phyloP scores from a whole-genome alignment of 2,113 vertebrate genomes.

The Macrotus californicus region DNA sequence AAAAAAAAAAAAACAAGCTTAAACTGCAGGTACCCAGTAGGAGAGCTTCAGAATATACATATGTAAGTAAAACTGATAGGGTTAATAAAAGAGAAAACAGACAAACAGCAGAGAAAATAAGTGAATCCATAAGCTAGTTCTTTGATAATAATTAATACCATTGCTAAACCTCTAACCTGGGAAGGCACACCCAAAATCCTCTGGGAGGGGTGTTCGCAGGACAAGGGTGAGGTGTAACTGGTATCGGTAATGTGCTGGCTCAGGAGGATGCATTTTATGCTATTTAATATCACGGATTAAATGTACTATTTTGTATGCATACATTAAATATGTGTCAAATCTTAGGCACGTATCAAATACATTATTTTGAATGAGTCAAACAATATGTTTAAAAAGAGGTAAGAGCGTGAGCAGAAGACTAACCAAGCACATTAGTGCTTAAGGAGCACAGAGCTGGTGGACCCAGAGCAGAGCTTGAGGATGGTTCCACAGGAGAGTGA shows the following conservation, averaged over 20 bases:
- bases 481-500: fast-evolving
- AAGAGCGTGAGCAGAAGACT: background rate
- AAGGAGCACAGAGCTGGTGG: fast-evolving
- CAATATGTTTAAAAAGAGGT: background rate
- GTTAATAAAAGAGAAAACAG: background rate
- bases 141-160: background rate
- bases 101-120: background rate
- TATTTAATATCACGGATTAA: background rate
- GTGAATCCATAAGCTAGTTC: background rate
- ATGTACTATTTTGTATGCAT: background rate
- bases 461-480: fast-evolving
- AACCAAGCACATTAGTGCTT: fast-evolving
- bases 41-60: background rate
- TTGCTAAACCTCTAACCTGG: background rate
- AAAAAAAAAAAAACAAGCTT: too few relatives aligned
- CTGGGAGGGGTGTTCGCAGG: fast-evolving
- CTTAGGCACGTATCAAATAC: background rate
- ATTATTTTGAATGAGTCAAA: background rate
- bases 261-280: background rate
- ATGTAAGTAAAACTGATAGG: background rate
- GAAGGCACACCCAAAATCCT: background rate
- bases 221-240: too few relatives aligned
- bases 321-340: background rate
- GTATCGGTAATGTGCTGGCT: background rate
- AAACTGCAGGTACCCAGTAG: background rate